Percentiles rank a stretch among this genome's conserved stretches.
Conservation (phyloP, 2,888 invertebrate species). For the Tachystola acroxantha region DNA sequence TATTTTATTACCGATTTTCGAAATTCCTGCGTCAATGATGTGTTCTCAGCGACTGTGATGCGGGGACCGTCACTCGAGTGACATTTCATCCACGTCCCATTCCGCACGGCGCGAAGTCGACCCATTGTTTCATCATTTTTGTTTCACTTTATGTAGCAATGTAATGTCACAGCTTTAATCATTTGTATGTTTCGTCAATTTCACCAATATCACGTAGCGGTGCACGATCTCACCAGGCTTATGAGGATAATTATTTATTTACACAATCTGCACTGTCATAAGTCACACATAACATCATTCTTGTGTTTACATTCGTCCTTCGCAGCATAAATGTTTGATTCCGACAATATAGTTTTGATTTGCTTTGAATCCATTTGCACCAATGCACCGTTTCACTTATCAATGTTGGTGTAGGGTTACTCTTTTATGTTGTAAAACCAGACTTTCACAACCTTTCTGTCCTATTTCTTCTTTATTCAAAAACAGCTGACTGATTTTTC, state of each 20-base stretch:
- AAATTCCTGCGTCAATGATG: too few relatives aligned
- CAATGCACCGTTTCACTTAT: constrained; percentile 8
- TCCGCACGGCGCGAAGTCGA: constrained; percentile 66
- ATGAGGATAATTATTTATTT: constrained; percentile 8
- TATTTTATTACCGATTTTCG: too few relatives aligned
- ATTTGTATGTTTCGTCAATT: constrained; percentile 21
- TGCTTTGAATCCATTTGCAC: constrained; percentile 6
- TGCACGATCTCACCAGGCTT: constrained; percentile 30
- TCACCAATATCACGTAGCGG: constrained; percentile 26
- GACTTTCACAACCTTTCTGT: not conserved
- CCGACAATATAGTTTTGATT: constrained; percentile 5
- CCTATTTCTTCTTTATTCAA: constrained; percentile 2
- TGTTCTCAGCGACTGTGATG: too few relatives aligned
- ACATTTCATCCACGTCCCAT: constrained; percentile 35
- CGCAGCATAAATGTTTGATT: constrained; percentile 9
- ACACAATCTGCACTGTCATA: constrained; percentile 11
- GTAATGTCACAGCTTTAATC: constrained; percentile 25
- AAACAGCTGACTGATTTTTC: constrained; percentile 9
- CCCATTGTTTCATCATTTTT: constrained; percentile 60
- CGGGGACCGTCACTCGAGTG: constrained; percentile 13
- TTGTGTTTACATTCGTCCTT: constrained; percentile 8
- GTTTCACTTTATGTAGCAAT: constrained; percentile 33
- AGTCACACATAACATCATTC: constrained; percentile 12
- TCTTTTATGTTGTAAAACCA: not conserved
- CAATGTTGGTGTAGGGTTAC: not conserved